Percentiles rank a stretch among this genome's conserved stretches.
These are phyloP conservation scores for Nanorana parkeri DNA, from an alignment of 2,113 vertebrate species.

Conservation along the genomic window DNA sequence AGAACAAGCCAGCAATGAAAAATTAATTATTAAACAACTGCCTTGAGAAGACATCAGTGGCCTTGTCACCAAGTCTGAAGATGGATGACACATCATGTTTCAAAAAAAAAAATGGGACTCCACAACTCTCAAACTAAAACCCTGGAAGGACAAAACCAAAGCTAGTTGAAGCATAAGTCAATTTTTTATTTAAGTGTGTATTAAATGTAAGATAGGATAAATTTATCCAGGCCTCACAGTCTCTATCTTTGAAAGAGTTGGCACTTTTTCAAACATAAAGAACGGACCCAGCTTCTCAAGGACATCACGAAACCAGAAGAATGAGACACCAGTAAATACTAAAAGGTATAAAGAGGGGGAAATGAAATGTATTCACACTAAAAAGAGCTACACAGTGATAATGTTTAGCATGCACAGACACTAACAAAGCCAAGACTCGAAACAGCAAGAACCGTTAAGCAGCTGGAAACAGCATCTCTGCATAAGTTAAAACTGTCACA, in stretches of 20 bases:
- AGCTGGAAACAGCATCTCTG: constrained; percentile 63
- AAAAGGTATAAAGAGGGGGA: constrained; percentile 71
- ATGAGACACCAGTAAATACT: constrained; percentile 75
- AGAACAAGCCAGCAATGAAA: constrained; percentile 74
- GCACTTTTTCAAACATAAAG: constrained; percentile 73
- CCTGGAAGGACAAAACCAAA: constrained; percentile 69
- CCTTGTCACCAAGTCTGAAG: constrained; percentile 70
- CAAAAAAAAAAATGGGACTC: constrained; percentile 60
- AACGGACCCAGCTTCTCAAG: constrained; percentile 75
- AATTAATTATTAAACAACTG: constrained; percentile 81
- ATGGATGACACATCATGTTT: constrained; percentile 73
- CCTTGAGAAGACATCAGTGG: constrained; percentile 71
- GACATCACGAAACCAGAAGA: constrained; percentile 72
- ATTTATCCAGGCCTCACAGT: constrained; percentile 71
- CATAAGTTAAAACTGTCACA: constrained; percentile 58
- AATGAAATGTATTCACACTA: constrained; percentile 69
- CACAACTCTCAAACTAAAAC: constrained; percentile 70
- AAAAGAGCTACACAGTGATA: constrained; percentile 60
- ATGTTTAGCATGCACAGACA: constrained; percentile 73
- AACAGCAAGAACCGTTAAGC: constrained; percentile 71
- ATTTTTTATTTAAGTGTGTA: constrained; percentile 82
- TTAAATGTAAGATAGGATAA: constrained; percentile 78
- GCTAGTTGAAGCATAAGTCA: constrained; percentile 73
- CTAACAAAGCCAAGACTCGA: constrained; percentile 72
- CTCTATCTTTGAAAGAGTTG: constrained; percentile 76